A percentile compares a stretch with the other conserved stretches of the same genome.
Evolutionary conservation across 1,140 invertebrate genomes (phyloP).

Genomic region (Sinella curviseta): DNA sequence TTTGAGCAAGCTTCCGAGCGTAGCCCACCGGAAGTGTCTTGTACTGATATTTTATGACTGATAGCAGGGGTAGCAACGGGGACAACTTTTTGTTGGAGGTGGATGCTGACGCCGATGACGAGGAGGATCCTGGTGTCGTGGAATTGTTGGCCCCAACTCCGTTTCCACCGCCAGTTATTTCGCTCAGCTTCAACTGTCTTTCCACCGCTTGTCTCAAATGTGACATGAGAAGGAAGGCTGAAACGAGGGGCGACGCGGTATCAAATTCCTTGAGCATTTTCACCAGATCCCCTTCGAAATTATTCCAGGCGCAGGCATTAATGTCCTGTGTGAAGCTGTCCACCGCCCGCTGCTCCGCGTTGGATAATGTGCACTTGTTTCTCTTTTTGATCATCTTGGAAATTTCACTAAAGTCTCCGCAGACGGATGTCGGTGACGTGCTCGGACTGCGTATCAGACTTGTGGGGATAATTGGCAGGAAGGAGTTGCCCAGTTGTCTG

Average conservation of each 20-base stretch:
- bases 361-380: background rate
- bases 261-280: background rate
- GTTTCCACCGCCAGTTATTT: background rate
- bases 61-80: slow-evolving; percentile 71
- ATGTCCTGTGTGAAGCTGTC: background rate
- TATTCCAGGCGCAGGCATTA: background rate
- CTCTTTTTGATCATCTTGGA: slow-evolving; percentile 25
- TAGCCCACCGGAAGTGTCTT: slow-evolving; percentile 59
- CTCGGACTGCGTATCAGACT: background rate
- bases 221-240: background rate
- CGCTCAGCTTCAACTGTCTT: background rate
- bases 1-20: slow-evolving; percentile 26
- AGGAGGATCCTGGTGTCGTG: background rate
- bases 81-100: slow-evolving; percentile 58
- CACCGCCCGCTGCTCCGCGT: background rate
- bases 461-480: slow-evolving; percentile 68
- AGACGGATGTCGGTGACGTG: too few species aligned
- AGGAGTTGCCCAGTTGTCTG: slow-evolving; percentile 86
- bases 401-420: slow-evolving; percentile 18
- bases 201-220: background rate
- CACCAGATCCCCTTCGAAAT: background rate
- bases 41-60: slow-evolving; percentile 80
- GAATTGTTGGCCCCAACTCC: background rate
- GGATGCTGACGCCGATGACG: slow-evolving; percentile 65
- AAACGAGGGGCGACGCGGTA: background rate